A percentile compares a stretch with the other conserved stretches of the same genome.
Conservation (phyloP, 2,113 vertebrate species). For the Crotalus helleri region DNA sequence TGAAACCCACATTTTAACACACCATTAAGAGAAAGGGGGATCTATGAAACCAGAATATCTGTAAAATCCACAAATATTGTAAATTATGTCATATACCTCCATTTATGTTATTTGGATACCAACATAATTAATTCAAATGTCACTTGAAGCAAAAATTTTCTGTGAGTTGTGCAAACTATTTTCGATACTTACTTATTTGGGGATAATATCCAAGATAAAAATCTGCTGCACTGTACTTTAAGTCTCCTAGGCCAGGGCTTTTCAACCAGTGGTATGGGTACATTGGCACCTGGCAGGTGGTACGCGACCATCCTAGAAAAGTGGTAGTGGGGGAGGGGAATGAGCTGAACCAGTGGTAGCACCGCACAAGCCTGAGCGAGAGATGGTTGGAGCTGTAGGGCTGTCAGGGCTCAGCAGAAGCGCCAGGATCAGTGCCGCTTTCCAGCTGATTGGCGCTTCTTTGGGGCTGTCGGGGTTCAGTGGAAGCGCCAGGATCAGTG, state of each 20-base stretch:
- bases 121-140: not conserved
- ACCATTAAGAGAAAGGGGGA: not conserved
- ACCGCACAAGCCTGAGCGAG: too few species aligned
- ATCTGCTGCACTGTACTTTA: not conserved
- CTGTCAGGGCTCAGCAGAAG: too few species aligned
- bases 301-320: too few species aligned
- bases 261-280: too few species aligned
- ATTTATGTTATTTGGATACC: not conserved
- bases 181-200: not conserved
- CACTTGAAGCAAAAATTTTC: not conserved
- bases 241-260: not conserved
- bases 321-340: too few species aligned
- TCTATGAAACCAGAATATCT: not conserved
- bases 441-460: too few species aligned
- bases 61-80: not conserved
- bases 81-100: not conserved
- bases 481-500: too few species aligned
- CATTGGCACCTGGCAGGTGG: too few species aligned
- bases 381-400: too few species aligned
- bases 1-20: not conserved
- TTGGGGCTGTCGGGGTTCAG: too few species aligned
- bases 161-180: not conserved
- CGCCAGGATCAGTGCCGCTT: too few species aligned
- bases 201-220: not conserved
- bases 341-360: too few species aligned